Conservation (phyloP, 2,888 invertebrate genomes). For the Nomada fabriciana region DNA sequence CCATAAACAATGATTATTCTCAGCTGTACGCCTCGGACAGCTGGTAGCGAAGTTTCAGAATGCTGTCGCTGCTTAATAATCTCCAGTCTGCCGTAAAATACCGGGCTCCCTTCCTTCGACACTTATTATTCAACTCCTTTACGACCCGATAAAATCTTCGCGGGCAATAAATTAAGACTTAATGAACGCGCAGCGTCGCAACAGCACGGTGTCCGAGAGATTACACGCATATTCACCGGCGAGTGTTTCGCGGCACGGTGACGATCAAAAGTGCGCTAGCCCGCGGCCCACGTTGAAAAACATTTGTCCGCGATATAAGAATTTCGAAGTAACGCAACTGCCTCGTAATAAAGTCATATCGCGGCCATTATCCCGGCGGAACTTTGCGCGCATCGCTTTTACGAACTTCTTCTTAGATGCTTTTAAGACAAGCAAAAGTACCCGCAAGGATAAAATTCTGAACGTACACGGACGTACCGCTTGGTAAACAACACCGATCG, state of each 20-base stretch:
- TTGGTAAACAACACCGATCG: conserved; percentile 6
- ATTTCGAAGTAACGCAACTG: conserved; percentile 47
- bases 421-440: conserved; percentile 52
- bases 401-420: conserved; percentile 49
- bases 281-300: not conserved
- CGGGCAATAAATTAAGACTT: not conserved
- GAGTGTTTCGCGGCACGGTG: not conserved
- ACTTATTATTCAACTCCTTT: not conserved
- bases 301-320: conserved; percentile 29
- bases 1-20: conserved; percentile 10
- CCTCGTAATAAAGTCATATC: conserved; percentile 56
- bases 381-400: conserved; percentile 51
- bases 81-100: not conserved
- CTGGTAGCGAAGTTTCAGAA: not conserved
- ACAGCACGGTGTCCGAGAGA: no score
- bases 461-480: conserved; percentile 27
- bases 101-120: not conserved
- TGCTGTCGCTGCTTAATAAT: not conserved
- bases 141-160: no score
- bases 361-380: conserved; percentile 45
- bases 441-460: conserved; percentile 58
- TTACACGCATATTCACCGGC: not conserved
- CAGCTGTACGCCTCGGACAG: not conserved
- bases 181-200: no score
- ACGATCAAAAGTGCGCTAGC: not conserved